phyloP scores from a whole-genome alignment of 2,888 invertebrate species.

The Tenthredo notha region DNA sequence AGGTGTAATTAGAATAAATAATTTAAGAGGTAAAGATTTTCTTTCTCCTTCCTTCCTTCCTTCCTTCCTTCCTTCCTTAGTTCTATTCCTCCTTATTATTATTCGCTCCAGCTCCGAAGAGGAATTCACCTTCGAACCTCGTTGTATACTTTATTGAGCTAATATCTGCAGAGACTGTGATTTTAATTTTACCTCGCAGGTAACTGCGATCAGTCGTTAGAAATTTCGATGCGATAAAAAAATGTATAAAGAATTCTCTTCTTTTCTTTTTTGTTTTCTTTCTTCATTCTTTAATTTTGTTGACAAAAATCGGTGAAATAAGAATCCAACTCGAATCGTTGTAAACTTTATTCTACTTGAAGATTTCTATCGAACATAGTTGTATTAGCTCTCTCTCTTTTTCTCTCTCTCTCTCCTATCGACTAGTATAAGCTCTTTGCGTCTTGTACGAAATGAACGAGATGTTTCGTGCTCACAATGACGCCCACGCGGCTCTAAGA shows the following conservation, averaged over 20 bases:
- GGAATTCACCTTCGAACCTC: background rate
- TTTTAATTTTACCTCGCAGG: background rate
- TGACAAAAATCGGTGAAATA: background rate
- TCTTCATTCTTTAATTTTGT: background rate
- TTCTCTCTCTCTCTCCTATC: conserved; percentile 5
- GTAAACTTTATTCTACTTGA: background rate
- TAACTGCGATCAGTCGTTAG: background rate
- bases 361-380: background rate
- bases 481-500: background rate
- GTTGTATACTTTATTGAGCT: background rate
- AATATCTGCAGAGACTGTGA: conserved; percentile 5
- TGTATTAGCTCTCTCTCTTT: background rate
- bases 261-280: background rate
- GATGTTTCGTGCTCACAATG: conserved; percentile 15
- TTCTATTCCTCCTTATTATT: too few species aligned
- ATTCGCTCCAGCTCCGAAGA: background rate
- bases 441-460: background rate
- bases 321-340: background rate
- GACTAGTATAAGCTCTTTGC: background rate
- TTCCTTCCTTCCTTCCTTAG: background rate
- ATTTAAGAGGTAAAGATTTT: conserved; percentile 19
- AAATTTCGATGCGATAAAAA: background rate
- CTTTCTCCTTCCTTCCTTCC: background rate
- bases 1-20: conserved; percentile 28
- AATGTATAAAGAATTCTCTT: background rate